Evolutionary conservation across 2,797 vertebrate genomes (phyloP).

Genomic region (Anabacerthia variegaticeps): DNA sequence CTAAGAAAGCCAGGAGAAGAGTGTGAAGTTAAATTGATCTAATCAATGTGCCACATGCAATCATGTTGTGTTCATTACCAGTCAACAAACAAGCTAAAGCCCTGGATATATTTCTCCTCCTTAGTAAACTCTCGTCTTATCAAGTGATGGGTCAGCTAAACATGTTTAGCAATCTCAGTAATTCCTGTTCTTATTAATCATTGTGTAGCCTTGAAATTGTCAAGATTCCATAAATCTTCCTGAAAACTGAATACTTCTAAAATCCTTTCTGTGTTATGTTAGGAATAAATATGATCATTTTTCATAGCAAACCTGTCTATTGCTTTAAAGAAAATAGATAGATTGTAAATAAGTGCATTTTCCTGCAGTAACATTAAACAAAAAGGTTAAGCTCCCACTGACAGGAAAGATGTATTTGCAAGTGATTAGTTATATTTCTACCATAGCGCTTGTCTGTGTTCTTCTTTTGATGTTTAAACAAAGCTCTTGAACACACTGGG

Average conservation of each 20-base stretch:
- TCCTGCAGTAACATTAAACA: constrained; percentile 78
- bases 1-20: constrained; percentile 68
- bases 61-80: constrained; percentile 46
- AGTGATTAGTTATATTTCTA: constrained; percentile 85
- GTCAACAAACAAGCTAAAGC: constrained; percentile 64
- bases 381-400: constrained; percentile 84
- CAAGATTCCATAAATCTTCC: constrained; percentile 17
- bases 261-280: constrained; percentile 19
- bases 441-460: constrained; percentile 77
- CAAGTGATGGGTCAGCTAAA: not conserved
- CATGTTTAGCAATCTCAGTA: not conserved
- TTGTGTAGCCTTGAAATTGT: constrained; percentile 25
- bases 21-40: constrained; percentile 77
- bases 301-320: constrained; percentile 40
- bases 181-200: constrained; percentile 31
- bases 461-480: constrained; percentile 84
- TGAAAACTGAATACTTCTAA: constrained; percentile 22
- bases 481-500: constrained; percentile 81
- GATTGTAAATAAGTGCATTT: constrained; percentile 72
- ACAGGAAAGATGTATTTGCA: constrained; percentile 84
- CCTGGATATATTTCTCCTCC: not conserved
- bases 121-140: not conserved
- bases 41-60: constrained; percentile 76
- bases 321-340: constrained; percentile 68
- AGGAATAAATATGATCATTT: constrained; percentile 66